Conservation (phyloP, 2,113 vertebrate species). For the Mystacornis crossleyi region DNA sequence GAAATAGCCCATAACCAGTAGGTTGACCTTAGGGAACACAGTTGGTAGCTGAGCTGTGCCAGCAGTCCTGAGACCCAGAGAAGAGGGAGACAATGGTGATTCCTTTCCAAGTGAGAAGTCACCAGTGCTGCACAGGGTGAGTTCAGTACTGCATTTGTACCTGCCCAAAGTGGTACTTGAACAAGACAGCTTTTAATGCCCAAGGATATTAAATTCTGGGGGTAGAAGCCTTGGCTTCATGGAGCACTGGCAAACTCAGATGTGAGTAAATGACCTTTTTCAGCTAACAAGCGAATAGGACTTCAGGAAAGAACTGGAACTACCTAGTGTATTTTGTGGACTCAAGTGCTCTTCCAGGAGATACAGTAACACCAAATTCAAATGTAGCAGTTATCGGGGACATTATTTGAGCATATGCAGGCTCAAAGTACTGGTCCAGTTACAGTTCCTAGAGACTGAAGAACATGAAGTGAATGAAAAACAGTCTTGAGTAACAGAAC, state of each 20-base stretch:
- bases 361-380: not conserved
- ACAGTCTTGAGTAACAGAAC: not conserved
- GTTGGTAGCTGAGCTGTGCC: not conserved
- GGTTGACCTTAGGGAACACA: not conserved
- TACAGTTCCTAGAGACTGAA: not conserved
- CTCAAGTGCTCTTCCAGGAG: not conserved
- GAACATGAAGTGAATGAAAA: not conserved
- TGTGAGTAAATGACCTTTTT: not conserved
- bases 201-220: accelerated
- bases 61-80: not conserved
- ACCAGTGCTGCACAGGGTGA: not conserved
- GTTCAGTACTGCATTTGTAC: not conserved
- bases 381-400: not conserved
- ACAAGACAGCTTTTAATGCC: not conserved
- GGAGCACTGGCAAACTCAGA: not conserved
- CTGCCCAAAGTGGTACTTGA: not conserved
- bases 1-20: not conserved
- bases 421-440: not conserved
- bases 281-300: not conserved
- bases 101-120: not conserved
- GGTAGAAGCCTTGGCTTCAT: not conserved
- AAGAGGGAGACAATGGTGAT: not conserved
- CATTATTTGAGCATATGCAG: not conserved
- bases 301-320: not conserved
- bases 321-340: accelerated